Evolutionary conservation across 2,888 invertebrate species (phyloP).

Genomic region (Amiota mariae): DNA sequence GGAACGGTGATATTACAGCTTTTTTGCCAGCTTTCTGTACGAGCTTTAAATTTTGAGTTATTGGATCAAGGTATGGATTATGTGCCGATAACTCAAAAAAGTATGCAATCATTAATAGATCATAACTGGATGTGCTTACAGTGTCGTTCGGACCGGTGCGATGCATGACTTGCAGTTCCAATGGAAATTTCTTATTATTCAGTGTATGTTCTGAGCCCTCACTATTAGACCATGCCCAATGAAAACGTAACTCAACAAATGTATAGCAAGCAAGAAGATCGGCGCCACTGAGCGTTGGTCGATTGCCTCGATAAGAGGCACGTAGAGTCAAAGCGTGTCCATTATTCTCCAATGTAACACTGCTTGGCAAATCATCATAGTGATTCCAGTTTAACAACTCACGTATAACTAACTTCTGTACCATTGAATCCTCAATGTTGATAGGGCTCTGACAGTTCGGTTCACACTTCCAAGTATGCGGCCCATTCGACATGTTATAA

Average conservation of each 20-base stretch:
- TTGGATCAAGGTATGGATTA: constrained; percentile 76
- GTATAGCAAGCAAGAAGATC: constrained; percentile 75
- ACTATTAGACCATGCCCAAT: constrained; percentile 77
- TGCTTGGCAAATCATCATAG: constrained; percentile 74
- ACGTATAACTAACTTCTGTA: constrained; percentile 64
- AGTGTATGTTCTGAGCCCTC: constrained; percentile 79
- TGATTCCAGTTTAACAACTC: constrained; percentile 75
- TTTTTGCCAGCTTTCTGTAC: constrained; percentile 73
- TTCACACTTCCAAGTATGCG: constrained; percentile 72
- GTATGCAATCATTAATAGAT: constrained; percentile 74
- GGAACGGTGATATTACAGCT: constrained; percentile 75
- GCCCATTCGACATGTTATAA: constrained; percentile 58
- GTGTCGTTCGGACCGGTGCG: constrained; percentile 56
- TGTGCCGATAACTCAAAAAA: constrained; percentile 75
- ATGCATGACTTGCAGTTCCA: constrained; percentile 77
- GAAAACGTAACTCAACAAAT: constrained; percentile 76
- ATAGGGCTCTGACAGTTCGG: constrained; percentile 74
- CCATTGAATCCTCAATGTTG: constrained; percentile 70
- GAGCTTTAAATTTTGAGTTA: constrained; percentile 74
- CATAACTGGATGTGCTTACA: constrained; percentile 65
- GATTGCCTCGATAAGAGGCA: constrained; percentile 63
- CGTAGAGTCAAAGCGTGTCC: constrained; percentile 73
- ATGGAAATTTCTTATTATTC: constrained; percentile 75
- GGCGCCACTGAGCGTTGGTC: constrained; percentile 74
- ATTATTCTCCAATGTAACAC: constrained; percentile 75